Percentiles rank a stretch among this genome's conserved stretches.
These are phyloP conservation scores for Lepidurus packardi DNA, from an alignment of 1,140 invertebrate species.

Conservation along the genomic window DNA sequence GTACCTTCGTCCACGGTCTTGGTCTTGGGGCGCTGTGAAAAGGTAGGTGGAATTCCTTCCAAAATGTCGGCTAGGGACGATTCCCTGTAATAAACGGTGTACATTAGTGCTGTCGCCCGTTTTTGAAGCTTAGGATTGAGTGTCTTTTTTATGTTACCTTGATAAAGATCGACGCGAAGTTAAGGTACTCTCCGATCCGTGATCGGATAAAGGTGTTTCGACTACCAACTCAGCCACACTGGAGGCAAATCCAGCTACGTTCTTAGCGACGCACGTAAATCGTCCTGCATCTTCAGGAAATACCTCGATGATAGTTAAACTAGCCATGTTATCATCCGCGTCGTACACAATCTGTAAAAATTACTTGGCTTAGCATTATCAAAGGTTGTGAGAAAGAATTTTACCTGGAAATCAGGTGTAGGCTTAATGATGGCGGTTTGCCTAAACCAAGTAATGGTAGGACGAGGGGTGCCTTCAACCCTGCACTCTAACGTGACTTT, in stretches of 20 bases:
- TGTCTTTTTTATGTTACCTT: constrained; percentile 28
- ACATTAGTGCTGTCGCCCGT: not conserved
- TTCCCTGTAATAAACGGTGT: constrained; percentile 53
- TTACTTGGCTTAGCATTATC: constrained; percentile 18
- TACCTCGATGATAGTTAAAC: constrained; percentile 87
- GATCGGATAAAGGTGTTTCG: constrained; percentile 77
- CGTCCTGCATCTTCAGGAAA: constrained; percentile 94
- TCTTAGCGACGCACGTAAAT: constrained; percentile 94
- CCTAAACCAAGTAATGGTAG: constrained; percentile 90
- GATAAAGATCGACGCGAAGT: constrained; percentile 40
- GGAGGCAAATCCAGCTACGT: constrained; percentile 84
- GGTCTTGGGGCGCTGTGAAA: constrained; percentile 76
- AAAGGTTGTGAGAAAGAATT: not conserved
- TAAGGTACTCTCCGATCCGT: constrained; percentile 73
- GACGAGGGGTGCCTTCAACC: constrained; percentile 79
- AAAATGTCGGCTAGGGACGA: constrained; percentile 83
- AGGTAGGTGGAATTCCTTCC: constrained; percentile 88
- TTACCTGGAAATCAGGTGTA: constrained; percentile 70
- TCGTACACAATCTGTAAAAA: constrained; percentile 78
- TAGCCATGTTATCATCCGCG: constrained; percentile 78
- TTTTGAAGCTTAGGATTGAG: not conserved
- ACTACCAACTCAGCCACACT: constrained; percentile 84
- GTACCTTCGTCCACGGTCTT: constrained; percentile 73
- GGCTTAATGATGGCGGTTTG: constrained; percentile 87
- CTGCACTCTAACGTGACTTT: constrained; percentile 84